Evolutionary conservation across 2,797 vertebrate genomes (phyloP).

Genomic region (Sebastes paucispinis): DNA sequence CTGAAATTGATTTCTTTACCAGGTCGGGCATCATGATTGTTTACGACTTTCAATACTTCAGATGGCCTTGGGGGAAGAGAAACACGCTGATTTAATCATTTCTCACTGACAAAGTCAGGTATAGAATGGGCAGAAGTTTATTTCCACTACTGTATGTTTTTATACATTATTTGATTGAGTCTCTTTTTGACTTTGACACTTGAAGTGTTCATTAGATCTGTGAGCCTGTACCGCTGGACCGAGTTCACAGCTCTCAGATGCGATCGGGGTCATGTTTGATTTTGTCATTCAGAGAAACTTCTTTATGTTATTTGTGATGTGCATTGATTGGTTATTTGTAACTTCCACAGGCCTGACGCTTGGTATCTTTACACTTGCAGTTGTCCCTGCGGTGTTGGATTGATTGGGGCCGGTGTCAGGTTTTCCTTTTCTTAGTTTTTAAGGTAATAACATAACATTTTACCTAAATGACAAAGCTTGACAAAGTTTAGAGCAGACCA

Average conservation of each 20-base stretch:
- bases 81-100: not conserved
- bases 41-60: not conserved
- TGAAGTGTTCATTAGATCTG: slow-evolving; percentile 13
- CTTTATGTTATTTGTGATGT: not conserved
- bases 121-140: not conserved
- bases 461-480: not conserved
- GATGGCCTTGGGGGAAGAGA: not conserved
- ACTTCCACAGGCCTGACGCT: not conserved
- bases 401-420: not conserved
- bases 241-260: not conserved
- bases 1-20: slow-evolving; percentile 1
- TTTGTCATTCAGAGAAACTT: not conserved
- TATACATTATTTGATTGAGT: not conserved
- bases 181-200: not conserved
- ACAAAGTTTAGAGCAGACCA: not conserved
- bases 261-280: slow-evolving; percentile 26
- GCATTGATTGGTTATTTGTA: slow-evolving; percentile 6
- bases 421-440: not conserved
- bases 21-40: not conserved
- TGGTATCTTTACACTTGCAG: not conserved
- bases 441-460: not conserved
- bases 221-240: not conserved
- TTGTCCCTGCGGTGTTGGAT: not conserved
- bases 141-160: not conserved
- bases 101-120: not conserved